These are phyloP conservation scores for Labroides dimidiatus DNA, from an alignment of 2,797 vertebrate genomes.

Conservation along the genomic window DNA sequence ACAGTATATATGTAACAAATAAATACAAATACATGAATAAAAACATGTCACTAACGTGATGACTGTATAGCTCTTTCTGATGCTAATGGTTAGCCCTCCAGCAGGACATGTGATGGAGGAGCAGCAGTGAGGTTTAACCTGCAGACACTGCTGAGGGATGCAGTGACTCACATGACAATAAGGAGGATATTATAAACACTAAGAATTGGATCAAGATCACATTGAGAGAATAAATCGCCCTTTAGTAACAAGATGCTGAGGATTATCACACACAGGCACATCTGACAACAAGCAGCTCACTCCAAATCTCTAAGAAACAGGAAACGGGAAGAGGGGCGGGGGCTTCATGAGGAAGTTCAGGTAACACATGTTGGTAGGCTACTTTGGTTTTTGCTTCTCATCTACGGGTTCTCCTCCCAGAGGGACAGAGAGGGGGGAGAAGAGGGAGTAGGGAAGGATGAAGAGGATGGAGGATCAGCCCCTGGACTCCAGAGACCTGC, in stretches of 20 bases:
- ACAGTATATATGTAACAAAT: constrained; percentile 24
- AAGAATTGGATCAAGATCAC: constrained; percentile 12
- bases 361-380: constrained; percentile 68
- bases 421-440: constrained; percentile 46
- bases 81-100: constrained; percentile 42
- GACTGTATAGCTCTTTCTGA: constrained; percentile 13
- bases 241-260: constrained; percentile 27
- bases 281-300: constrained; percentile 32
- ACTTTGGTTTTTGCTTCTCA: constrained; percentile 66
- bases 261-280: constrained; percentile 30
- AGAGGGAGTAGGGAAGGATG: constrained; percentile 48
- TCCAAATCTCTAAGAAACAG: constrained; percentile 34
- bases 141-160: constrained; percentile 15
- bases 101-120: constrained; percentile 23
- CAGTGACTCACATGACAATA: constrained; percentile 1
- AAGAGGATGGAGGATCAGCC: constrained; percentile 65
- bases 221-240: constrained; percentile 15
- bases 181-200: constrained; percentile 16
- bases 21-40: constrained; percentile 20
- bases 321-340: constrained; percentile 8
- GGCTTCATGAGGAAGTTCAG: constrained; percentile 63
- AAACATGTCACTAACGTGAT: constrained; percentile 17
- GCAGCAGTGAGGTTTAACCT: constrained; percentile 3
- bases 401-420: constrained; percentile 63
- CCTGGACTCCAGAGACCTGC: constrained; percentile 91